phyloP scores from a whole-genome alignment of 2,113 vertebrate genomes.

The Prolemur simus region DNA sequence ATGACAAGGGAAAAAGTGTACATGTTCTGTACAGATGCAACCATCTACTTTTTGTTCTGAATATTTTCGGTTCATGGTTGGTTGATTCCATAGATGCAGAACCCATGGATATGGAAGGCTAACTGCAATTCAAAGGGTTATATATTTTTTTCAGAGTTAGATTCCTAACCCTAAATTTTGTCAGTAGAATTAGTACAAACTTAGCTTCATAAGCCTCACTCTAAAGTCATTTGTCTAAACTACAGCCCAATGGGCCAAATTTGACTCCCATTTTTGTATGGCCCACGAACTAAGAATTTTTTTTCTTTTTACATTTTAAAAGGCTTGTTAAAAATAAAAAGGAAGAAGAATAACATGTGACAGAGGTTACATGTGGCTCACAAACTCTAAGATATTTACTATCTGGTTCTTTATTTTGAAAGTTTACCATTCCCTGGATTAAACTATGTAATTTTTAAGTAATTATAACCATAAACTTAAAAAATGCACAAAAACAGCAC shows the following conservation, averaged over 20 bases:
- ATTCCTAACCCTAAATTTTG: neutral
- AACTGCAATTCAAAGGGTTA: neutral
- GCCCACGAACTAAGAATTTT: neutral
- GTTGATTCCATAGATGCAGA: too few species aligned
- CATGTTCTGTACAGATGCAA: too few species aligned
- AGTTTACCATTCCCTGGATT: neutral
- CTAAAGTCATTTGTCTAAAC: neutral
- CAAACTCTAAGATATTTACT: neutral
- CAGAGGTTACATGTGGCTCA: neutral
- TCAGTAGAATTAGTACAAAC: constrained; percentile 16
- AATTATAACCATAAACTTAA: neutral
- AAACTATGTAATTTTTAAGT: neutral
- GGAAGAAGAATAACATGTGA: neutral
- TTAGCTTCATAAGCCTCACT: neutral
- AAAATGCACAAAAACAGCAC: neutral
- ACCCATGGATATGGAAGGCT: too few species aligned
- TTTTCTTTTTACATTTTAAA: neutral
- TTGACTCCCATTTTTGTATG: neutral
- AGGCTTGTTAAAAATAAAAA: neutral
- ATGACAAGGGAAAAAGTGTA: too few species aligned
- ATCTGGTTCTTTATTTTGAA: neutral
- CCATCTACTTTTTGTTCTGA: too few species aligned
- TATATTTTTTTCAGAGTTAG: neutral
- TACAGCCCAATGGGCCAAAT: neutral
- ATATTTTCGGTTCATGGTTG: too few species aligned